These are phyloP conservation scores for Thumatha senex DNA, from an alignment of 2,888 invertebrate species.

Conservation along the genomic window DNA sequence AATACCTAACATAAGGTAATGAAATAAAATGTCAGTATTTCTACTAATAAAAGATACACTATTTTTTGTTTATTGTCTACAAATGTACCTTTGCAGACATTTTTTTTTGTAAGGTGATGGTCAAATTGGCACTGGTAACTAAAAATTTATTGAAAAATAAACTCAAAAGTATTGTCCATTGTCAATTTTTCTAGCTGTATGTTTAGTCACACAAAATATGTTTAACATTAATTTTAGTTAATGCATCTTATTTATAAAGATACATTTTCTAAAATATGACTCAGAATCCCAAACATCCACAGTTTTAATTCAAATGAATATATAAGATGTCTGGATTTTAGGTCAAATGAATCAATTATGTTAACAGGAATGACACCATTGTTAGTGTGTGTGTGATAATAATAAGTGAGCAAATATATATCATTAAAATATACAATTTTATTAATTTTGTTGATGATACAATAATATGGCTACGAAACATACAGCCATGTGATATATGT, in stretches of 20 bases:
- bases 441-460: neutral
- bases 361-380: constrained; percentile 71
- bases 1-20: neutral
- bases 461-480: neutral
- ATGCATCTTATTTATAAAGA: constrained; percentile 35
- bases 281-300: constrained; percentile 25
- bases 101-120: constrained; percentile 66
- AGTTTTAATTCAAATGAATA: neutral
- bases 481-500: constrained; percentile 37
- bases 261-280: constrained; percentile 32
- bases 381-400: constrained; percentile 72
- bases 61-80: constrained; percentile 36
- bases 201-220: constrained; percentile 57
- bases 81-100: constrained; percentile 49
- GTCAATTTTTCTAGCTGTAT: constrained; percentile 59
- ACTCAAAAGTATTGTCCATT: constrained; percentile 22
- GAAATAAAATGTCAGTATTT: neutral
- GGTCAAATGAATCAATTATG: constrained; percentile 37
- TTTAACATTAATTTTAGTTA: constrained; percentile 51
- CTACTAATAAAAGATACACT: constrained; percentile 3
- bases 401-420: constrained; percentile 51
- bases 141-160: neutral
- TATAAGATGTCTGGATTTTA: constrained; percentile 26
- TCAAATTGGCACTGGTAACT: constrained; percentile 49
- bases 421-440: constrained; percentile 9